phyloP scores from a whole-genome alignment of 2,888 invertebrate genomes.

The Tetramorium bicarinatum region DNA sequence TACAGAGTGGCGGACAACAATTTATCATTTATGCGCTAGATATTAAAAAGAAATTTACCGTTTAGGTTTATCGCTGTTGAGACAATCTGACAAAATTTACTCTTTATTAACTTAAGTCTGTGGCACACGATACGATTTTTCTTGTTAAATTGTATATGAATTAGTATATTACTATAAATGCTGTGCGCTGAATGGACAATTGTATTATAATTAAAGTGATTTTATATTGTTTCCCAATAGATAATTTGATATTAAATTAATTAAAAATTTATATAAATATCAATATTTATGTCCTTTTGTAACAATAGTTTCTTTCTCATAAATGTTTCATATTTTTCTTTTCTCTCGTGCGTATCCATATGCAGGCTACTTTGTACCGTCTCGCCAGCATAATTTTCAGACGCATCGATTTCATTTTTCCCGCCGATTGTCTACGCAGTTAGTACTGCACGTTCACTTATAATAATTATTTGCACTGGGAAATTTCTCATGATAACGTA shows the following conservation, averaged over 20 bases:
- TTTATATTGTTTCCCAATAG: neutral
- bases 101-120: neutral
- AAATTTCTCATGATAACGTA: slow-evolving; percentile 67
- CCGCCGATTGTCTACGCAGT: slow-evolving; percentile 5
- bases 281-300: slow-evolving; percentile 7
- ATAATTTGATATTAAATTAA: slow-evolving; percentile 1
- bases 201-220: slow-evolving; percentile 3
- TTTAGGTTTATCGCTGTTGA: neutral
- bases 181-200: neutral
- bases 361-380: neutral
- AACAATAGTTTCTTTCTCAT: slow-evolving; percentile 10
- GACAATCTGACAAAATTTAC: neutral
- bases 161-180: no score
- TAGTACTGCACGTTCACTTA: slow-evolving; percentile 48
- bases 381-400: slow-evolving; percentile 8
- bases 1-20: neutral
- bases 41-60: neutral
- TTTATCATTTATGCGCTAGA: neutral
- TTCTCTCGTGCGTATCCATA: neutral
- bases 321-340: slow-evolving; percentile 1
- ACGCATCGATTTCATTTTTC: slow-evolving; percentile 34
- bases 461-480: slow-evolving; percentile 60
- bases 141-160: no score
- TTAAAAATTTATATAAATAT: neutral
- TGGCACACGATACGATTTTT: no score